Conservation (phyloP, 2,113 vertebrate species). For the Tetrao urogallus region DNA sequence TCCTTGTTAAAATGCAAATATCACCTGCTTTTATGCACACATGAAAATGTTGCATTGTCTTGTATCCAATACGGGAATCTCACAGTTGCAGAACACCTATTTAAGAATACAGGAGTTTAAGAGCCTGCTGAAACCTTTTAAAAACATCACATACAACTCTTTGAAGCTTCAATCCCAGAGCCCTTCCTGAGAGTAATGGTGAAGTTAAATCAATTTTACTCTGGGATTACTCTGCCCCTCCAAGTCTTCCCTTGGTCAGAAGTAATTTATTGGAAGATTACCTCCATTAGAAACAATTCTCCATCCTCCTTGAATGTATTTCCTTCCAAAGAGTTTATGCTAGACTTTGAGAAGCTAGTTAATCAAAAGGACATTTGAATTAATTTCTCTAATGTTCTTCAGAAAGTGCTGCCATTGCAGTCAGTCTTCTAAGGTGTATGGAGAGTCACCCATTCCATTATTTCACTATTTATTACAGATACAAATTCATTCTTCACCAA, state of each 20-base stretch:
- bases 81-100: neutral
- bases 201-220: constrained; percentile 72
- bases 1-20: neutral
- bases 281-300: constrained; percentile 70
- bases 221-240: constrained; percentile 69
- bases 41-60: neutral
- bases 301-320: constrained; percentile 63
- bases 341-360: constrained; percentile 64
- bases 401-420: constrained; percentile 13
- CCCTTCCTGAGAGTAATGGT: constrained; percentile 35
- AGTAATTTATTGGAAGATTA: constrained; percentile 77
- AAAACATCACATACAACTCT: constrained; percentile 17
- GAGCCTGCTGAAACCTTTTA: constrained; percentile 32
- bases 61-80: neutral
- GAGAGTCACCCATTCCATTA: neutral
- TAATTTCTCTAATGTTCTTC: constrained; percentile 63
- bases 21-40: neutral
- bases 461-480: neutral
- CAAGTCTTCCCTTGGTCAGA: constrained; percentile 53
- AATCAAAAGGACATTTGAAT: constrained; percentile 52
- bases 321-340: constrained; percentile 63
- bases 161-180: constrained; percentile 40
- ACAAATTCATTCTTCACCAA: constrained; percentile 30
- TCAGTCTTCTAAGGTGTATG: neutral
- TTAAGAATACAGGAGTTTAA: constrained; percentile 36